phyloP scores from a whole-genome alignment of 1,140 invertebrate genomes.

The Oryzaephilus surinamensis region DNA sequence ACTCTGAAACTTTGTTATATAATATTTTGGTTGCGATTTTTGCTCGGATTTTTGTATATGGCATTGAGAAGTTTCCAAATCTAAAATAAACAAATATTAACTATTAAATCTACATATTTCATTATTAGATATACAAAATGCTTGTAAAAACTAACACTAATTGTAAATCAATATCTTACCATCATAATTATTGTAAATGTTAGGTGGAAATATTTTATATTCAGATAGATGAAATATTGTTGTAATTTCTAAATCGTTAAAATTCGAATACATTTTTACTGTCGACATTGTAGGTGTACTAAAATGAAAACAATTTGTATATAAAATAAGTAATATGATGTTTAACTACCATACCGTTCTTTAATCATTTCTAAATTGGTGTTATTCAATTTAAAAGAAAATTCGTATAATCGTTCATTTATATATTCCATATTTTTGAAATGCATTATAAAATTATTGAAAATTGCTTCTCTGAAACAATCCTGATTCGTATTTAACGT shows the following conservation, averaged over 20 bases:
- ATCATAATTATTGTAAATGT: slow-evolving; percentile 8
- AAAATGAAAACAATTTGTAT: background rate
- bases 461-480: background rate
- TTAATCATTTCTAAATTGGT: background rate
- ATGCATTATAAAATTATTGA: background rate
- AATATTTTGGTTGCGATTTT: too few relatives aligned
- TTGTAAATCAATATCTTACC: too few relatives aligned
- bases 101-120: too few relatives aligned
- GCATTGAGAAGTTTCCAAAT: too few relatives aligned
- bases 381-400: background rate
- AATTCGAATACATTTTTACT: slow-evolving; percentile 3
- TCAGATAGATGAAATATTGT: slow-evolving; percentile 5
- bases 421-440: background rate
- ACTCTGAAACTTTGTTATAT: too few relatives aligned
- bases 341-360: slow-evolving; percentile 2
- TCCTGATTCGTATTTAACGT: background rate
- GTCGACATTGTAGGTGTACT: background rate
- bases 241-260: background rate
- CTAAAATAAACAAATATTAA: too few relatives aligned
- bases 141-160: too few relatives aligned
- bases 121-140: too few relatives aligned
- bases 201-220: slow-evolving; percentile 6
- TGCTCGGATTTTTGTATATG: too few relatives aligned
- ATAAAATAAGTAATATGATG: background rate
- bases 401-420: background rate